phyloP scores from a whole-genome alignment of 2,888 invertebrate species.

The Caenorhabditis angaria region DNA sequence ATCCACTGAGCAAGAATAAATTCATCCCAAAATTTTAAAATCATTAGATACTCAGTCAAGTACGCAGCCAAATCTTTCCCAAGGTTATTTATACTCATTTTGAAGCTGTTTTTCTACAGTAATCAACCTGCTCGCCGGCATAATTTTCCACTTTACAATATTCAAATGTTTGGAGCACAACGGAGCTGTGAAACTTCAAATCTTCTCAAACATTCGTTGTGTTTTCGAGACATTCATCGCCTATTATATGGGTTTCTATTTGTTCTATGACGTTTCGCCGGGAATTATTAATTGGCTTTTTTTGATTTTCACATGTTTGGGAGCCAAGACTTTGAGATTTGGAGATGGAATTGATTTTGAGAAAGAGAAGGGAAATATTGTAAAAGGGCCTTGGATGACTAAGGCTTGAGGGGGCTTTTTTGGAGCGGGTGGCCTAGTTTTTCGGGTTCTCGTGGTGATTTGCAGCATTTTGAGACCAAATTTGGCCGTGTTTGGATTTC shows the following conservation, averaged over 20 bases:
- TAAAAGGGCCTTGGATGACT: conserved; percentile 42
- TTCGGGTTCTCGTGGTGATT: no score
- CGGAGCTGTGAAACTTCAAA: neutral
- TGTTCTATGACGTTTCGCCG: conserved; percentile 67
- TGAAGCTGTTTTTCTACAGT: neutral
- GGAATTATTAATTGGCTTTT: conserved; percentile 53
- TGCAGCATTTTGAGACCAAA: no score
- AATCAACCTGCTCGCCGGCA: neutral
- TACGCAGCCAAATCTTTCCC: no score
- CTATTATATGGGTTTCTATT: conserved; percentile 61
- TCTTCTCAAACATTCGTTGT: neutral
- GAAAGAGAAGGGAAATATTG: conserved; percentile 23
- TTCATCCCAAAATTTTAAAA: no score
- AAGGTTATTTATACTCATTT: neutral
- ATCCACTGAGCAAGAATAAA: no score
- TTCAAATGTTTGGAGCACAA: neutral
- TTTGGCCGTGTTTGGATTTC: neutral
- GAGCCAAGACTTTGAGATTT: conserved; percentile 12
- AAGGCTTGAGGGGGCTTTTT: no score
- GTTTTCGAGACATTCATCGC: conserved; percentile 59
- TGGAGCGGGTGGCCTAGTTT: no score
- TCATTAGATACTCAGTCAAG: no score
- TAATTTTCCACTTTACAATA: neutral
- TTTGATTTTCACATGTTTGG: conserved; percentile 25
- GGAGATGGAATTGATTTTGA: conserved; percentile 9